Base-by-base conservation (phyloP, 2,888 invertebrate species). In the Ceraclea dissimilis region DNA sequence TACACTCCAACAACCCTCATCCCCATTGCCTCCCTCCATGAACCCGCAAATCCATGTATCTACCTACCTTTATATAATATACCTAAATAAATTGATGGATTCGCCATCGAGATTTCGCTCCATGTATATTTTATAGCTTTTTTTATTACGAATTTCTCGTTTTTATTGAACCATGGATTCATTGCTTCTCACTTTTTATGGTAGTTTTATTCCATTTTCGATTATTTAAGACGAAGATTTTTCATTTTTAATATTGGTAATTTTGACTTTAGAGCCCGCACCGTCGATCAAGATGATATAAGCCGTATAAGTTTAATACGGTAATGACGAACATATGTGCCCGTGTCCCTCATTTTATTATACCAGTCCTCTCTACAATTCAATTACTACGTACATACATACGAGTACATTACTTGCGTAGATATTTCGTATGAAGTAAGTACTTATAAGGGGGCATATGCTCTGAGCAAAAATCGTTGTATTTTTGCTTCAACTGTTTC, bases 111-210 rank as follows among this genome's bases (percentile, higher is more conserved):
- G 39, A 39, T 39, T 39, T 39, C 16, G 13, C 39, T 39, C 39
- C 39, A 39, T 39, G 39, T 39, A n/a, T 39, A 39, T 39, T 39
- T 39, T 39, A 39, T 39, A 13, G 39, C n/a, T 39, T 39, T 39
- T 39, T 39, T 39, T 39, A 39, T 39, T 39, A 39, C 39, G 39
- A 39, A 39, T 39, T 39, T 39, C 39, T 2, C 39, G 39, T 39
- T 39, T 39, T 39, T 39, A 39, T 39, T 39, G 39, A 39, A 39
- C 39, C 39, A 13, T 39, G 39, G 39, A 39, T 39, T 39, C 39
- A 39, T 39, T 39, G 39, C 39, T 13, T 39, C 16, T 13, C 39
- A 4, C 13, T 16, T 39, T 31, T 39, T 39, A 39, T 39, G 39
- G 39, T 39, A 39, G 39, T 39, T 39, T 39, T 39, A 39, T 39